Conservation (phyloP, 2,113 vertebrate species). For the Rhynchomys soricoides region DNA sequence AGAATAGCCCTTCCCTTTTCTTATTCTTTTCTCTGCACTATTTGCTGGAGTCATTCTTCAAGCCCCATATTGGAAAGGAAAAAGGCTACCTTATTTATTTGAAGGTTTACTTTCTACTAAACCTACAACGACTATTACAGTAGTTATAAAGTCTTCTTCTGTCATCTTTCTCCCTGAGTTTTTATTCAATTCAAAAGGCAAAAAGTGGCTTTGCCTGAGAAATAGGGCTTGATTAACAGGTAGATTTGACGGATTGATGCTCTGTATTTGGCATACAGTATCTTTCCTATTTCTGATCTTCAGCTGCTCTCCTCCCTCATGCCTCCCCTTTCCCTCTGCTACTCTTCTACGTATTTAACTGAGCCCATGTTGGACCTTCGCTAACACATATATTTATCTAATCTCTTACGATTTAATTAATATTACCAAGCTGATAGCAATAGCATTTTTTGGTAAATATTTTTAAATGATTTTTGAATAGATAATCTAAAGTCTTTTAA, state of each 20-base stretch:
- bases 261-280: not conserved
- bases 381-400: not conserved
- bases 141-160: not conserved
- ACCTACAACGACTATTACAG: not conserved
- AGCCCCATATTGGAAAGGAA: not conserved
- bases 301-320: fast-evolving
- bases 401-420: constrained; percentile 33
- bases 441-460: not conserved
- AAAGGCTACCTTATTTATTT: not conserved
- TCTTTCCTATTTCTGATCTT: not conserved
- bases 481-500: constrained; percentile 15
- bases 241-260: not conserved
- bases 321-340: not conserved
- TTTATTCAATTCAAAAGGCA: constrained; percentile 52
- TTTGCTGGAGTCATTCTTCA: not conserved
- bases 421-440: not conserved
- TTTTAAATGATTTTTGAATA: constrained; percentile 31
- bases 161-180: constrained; percentile 49
- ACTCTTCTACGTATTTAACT: not conserved
- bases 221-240: not conserved
- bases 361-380: not conserved
- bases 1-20: not conserved
- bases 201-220: not conserved
- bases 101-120: constrained; percentile 13
- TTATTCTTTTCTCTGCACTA: not conserved